Evolutionary conservation across 2,888 invertebrate genomes (phyloP).

Genomic region (Barypeithes pellucidus): DNA sequence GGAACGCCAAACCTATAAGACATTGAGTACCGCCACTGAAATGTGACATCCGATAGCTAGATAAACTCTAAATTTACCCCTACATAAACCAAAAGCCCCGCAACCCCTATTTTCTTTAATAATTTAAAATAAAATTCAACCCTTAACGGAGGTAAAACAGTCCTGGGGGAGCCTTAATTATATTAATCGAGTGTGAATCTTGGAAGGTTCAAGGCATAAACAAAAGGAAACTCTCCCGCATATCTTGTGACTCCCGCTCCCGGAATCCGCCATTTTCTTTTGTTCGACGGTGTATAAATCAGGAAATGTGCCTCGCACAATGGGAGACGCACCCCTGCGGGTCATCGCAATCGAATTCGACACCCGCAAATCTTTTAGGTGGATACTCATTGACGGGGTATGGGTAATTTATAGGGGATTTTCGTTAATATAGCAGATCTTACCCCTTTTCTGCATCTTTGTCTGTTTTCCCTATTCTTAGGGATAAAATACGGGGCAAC

Average conservation of each 20-base stretch:
- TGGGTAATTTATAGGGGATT: background rate
- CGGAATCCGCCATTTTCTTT: constrained; percentile 37
- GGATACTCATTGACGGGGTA: constrained; percentile 9
- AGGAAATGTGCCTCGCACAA: constrained; percentile 34
- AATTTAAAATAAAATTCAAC: constrained; percentile 21
- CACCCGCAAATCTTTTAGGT: constrained; percentile 14
- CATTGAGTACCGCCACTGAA: no score
- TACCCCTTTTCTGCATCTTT: no score
- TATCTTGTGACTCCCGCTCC: constrained; percentile 24
- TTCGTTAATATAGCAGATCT: background rate
- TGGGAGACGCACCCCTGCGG: constrained; percentile 23
- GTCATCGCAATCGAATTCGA: constrained; percentile 25
- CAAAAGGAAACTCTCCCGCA: constrained; percentile 24
- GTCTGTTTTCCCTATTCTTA: no score
- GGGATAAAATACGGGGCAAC: no score
- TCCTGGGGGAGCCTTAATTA: constrained; percentile 29
- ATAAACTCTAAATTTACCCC: constrained; percentile 10
- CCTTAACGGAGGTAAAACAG: constrained; percentile 10
- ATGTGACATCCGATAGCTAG: background rate
- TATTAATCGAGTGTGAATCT: constrained; percentile 41
- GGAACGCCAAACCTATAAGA: no score
- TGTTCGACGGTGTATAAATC: constrained; percentile 36
- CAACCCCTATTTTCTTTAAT: constrained; percentile 3
- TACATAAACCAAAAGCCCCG: background rate
- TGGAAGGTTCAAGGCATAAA: constrained; percentile 27